Conservation (phyloP, 2,888 invertebrate species). For the Drosophila gaucha region DNA sequence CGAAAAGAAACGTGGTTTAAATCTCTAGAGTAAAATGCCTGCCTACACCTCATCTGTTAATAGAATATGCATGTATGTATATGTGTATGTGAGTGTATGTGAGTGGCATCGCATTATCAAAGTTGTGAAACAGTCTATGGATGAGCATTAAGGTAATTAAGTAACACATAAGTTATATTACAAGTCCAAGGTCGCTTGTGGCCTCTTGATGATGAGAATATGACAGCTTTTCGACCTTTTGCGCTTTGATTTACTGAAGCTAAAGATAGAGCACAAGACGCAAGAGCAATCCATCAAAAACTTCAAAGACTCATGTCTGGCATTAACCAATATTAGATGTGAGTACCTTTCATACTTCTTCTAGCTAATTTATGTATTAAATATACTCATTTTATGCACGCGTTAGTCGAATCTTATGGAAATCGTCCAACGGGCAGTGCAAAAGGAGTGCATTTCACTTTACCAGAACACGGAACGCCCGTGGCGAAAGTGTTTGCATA, state of each 20-base stretch:
- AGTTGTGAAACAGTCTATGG: slow-evolving; percentile 30
- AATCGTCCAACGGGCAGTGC: background rate
- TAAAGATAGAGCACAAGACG: slow-evolving; percentile 15
- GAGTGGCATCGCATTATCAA: slow-evolving; percentile 18
- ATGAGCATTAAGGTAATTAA: slow-evolving; percentile 52
- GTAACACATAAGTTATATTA: slow-evolving; percentile 34
- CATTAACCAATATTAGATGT: slow-evolving; percentile 9
- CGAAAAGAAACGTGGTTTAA: slow-evolving; percentile 53
- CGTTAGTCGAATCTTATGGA: slow-evolving; percentile 2
- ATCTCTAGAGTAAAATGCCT: slow-evolving; percentile 39
- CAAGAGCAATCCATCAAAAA: slow-evolving; percentile 48
- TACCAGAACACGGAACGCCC: slow-evolving; percentile 53
- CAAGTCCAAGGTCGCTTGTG: slow-evolving; percentile 23
- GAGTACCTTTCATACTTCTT: slow-evolving; percentile 5
- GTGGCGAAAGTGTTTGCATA: slow-evolving; percentile 47
- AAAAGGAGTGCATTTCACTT: slow-evolving; percentile 50
- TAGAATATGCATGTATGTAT: slow-evolving; percentile 3
- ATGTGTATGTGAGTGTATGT: background rate
- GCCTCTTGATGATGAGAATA: slow-evolving; percentile 3
- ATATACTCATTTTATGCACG: slow-evolving; percentile 1
- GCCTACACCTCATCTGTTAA: slow-evolving; percentile 6
- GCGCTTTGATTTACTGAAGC: slow-evolving; percentile 31
- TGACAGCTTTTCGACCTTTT: slow-evolving; percentile 19
- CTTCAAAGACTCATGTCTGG: slow-evolving; percentile 42
- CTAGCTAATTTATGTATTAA: slow-evolving; percentile 40